phyloP scores from a whole-genome alignment of 2,797 vertebrate genomes.

The Hoplostethus mediterraneus region DNA sequence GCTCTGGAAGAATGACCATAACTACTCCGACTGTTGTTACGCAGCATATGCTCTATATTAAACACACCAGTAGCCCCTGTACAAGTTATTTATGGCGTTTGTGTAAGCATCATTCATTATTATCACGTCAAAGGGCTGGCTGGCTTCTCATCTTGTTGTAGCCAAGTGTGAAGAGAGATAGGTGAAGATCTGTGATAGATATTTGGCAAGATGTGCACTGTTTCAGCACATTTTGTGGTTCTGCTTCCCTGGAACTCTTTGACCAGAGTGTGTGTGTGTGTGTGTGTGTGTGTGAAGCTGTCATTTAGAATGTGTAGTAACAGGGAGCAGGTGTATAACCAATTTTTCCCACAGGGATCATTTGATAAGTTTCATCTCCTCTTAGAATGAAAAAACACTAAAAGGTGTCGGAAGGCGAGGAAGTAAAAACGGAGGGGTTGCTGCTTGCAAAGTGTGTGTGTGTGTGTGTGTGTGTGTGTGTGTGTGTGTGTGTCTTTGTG shows the following conservation, averaged over 20 bases:
- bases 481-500: slow-evolving; percentile 1
- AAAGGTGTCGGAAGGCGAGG: no score
- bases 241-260: neutral
- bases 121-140: neutral
- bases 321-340: no score
- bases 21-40: neutral
- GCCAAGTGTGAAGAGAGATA: neutral
- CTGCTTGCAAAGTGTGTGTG: neutral
- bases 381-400: no score
- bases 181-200: neutral
- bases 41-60: neutral
- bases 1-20: neutral
- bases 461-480: neutral
- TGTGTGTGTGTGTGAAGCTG: slow-evolving; percentile 5
- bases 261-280: neutral
- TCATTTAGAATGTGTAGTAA: no score
- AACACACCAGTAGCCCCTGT: neutral
- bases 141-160: neutral
- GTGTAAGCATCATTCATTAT: neutral
- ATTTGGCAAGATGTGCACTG: neutral
- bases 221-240: neutral
- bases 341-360: no score
- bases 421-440: no score
- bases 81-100: slow-evolving; percentile 4
- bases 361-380: no score